Percentiles rank a stretch among this genome's conserved stretches.
Evolutionary conservation across 2,888 invertebrate genomes (phyloP).

Genomic region (Sesia bembeciformis): DNA sequence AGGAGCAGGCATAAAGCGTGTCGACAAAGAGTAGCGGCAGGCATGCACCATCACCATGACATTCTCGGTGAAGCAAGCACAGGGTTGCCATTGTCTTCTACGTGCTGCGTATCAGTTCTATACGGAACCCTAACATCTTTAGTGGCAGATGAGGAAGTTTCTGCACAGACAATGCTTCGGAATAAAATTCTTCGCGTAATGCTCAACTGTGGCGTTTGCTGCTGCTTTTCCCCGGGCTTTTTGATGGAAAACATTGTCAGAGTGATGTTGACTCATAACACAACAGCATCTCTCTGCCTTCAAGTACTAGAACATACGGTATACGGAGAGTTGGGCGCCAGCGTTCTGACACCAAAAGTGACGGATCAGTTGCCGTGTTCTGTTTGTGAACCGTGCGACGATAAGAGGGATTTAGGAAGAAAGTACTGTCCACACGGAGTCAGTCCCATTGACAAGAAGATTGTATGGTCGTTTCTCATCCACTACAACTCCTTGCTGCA

Average conservation of each 20-base stretch:
- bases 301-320: constrained; percentile 73
- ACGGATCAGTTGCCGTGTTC: constrained; percentile 60
- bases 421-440: constrained; percentile 42
- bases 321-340: constrained; percentile 75
- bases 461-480: constrained; percentile 73
- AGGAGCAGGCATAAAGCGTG: constrained; percentile 69
- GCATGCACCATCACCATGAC: constrained; percentile 75
- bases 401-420: constrained; percentile 26
- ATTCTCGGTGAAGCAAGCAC: constrained; percentile 65
- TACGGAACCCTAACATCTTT: constrained; percentile 69
- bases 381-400: constrained; percentile 50
- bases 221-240: constrained; percentile 74
- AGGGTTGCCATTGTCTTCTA: constrained; percentile 47
- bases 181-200: constrained; percentile 69
- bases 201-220: constrained; percentile 75
- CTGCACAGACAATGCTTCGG: constrained; percentile 46
- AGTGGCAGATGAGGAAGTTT: constrained; percentile 52
- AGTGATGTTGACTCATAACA: constrained; percentile 53
- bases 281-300: constrained; percentile 53
- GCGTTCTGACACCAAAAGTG: constrained; percentile 34
- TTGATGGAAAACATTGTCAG: constrained; percentile 65
- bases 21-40: constrained; percentile 45
- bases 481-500: constrained; percentile 74
- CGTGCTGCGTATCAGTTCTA: constrained; percentile 73
- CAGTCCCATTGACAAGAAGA: constrained; percentile 41